Percentiles rank a stretch among this genome's conserved stretches.
phyloP scores from a whole-genome alignment of 2,797 vertebrate genomes.

The Anableps anableps region DNA sequence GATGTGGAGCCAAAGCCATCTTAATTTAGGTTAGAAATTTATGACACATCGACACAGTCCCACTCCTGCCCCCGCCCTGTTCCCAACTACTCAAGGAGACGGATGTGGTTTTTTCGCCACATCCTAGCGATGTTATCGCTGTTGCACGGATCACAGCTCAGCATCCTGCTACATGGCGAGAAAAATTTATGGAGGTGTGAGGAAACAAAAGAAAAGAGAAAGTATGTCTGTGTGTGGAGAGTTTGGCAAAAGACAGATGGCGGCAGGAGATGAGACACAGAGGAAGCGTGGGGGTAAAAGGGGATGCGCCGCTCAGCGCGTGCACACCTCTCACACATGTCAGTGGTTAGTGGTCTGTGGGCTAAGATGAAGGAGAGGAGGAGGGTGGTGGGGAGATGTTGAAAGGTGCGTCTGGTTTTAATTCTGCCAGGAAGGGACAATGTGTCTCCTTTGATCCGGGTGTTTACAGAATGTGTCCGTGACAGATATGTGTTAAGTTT shows the following conservation, averaged over 20 bases:
- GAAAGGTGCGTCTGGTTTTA: constrained; percentile 77
- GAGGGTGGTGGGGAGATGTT: constrained; percentile 52
- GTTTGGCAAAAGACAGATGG: constrained; percentile 47
- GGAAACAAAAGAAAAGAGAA: constrained; percentile 36
- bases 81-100: constrained; percentile 17
- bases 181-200: constrained; percentile 24
- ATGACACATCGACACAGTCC: constrained; percentile 42
- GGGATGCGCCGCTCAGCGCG: constrained; percentile 53
- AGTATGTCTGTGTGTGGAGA: constrained; percentile 32
- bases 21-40: constrained; percentile 49
- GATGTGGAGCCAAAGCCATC: constrained; percentile 13
- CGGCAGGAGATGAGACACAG: constrained; percentile 46
- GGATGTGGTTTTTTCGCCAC: constrained; percentile 74
- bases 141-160: constrained; percentile 52
- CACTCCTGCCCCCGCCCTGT: not conserved
- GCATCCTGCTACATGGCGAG: constrained; percentile 43
- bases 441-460: constrained; percentile 38
- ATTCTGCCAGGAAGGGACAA: constrained; percentile 68
- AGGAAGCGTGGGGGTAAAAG: constrained; percentile 19
- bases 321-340: constrained; percentile 80
- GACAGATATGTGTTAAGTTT: constrained; percentile 14
- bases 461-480: constrained; percentile 25
- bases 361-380: constrained; percentile 56
- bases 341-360: constrained; percentile 81
- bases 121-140: constrained; percentile 52